Evolutionary conservation across 2,888 invertebrate genomes (phyloP).

Genomic region (Meteorus cinctellus): DNA sequence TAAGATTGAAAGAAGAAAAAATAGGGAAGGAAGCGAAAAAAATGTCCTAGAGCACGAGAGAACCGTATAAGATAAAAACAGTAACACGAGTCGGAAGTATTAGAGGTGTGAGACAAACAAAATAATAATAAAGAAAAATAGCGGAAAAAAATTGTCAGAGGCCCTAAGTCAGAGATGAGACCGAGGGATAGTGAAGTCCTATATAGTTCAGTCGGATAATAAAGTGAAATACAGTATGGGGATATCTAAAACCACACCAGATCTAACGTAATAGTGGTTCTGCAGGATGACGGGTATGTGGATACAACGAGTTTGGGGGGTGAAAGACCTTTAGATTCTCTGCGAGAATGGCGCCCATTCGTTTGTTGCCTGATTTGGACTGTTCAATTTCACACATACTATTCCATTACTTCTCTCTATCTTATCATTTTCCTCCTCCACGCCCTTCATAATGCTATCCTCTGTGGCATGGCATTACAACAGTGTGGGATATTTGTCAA

Average conservation of each 20-base stretch:
- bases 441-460: background rate
- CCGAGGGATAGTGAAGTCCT: conserved; percentile 2
- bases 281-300: conserved; percentile 8
- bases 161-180: conserved; percentile 25
- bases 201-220: conserved; percentile 21
- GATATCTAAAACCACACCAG: conserved; percentile 5
- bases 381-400: background rate
- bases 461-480: background rate
- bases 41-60: conserved; percentile 4
- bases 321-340: background rate
- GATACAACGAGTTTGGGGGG: conserved; percentile 3
- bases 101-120: background rate
- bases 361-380: background rate
- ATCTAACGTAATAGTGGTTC: conserved; percentile 6
- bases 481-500: no score
- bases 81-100: background rate
- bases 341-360: background rate
- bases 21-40: background rate
- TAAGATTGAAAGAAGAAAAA: conserved; percentile 31
- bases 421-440: background rate
- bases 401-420: background rate
- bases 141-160: conserved; percentile 4
- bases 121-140: background rate
- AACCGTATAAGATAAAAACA: conserved; percentile 9
- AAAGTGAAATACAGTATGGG: conserved; percentile 27